These are phyloP conservation scores for Stichopus chloronotus DNA, from an alignment of 35 echinoderm and acorn worm genomes.

Conservation along the genomic window DNA sequence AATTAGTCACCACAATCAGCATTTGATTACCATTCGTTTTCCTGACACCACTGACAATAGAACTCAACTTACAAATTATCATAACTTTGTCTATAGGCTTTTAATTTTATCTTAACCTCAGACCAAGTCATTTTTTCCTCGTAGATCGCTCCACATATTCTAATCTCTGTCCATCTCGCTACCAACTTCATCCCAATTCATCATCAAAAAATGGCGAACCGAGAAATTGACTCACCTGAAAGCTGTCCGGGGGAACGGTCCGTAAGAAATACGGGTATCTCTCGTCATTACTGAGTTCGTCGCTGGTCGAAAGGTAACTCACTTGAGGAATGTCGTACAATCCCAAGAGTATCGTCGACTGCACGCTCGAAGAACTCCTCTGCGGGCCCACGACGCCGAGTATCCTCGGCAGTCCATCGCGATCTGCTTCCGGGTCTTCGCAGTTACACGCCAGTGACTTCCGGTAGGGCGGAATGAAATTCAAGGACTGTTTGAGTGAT, in stretches of 20 bases:
- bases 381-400: slow-evolving; percentile 86
- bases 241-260: slow-evolving; percentile 85
- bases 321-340: slow-evolving; percentile 86
- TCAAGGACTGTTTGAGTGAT: slow-evolving; percentile 73
- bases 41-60: too few relatives aligned
- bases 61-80: too few relatives aligned
- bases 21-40: too few relatives aligned
- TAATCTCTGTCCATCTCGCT: too few relatives aligned
- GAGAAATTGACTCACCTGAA: slow-evolving; percentile 57
- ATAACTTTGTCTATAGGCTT: too few relatives aligned
- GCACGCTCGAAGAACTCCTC: slow-evolving; percentile 81
- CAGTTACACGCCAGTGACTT: slow-evolving; percentile 20
- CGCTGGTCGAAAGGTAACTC: slow-evolving; percentile 90
- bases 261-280: slow-evolving; percentile 87
- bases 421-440: neutral
- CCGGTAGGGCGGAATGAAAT: slow-evolving; percentile 83
- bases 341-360: slow-evolving; percentile 87
- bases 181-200: too few relatives aligned
- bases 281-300: slow-evolving; percentile 88
- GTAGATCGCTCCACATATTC: too few relatives aligned
- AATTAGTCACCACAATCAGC: too few relatives aligned
- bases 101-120: too few relatives aligned
- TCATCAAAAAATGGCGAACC: too few relatives aligned
- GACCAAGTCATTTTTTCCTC: too few relatives aligned
- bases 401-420: slow-evolving; percentile 20